Evolutionary conservation across 2,888 invertebrate genomes (phyloP).

Genomic region (Sympetrum striolatum): DNA sequence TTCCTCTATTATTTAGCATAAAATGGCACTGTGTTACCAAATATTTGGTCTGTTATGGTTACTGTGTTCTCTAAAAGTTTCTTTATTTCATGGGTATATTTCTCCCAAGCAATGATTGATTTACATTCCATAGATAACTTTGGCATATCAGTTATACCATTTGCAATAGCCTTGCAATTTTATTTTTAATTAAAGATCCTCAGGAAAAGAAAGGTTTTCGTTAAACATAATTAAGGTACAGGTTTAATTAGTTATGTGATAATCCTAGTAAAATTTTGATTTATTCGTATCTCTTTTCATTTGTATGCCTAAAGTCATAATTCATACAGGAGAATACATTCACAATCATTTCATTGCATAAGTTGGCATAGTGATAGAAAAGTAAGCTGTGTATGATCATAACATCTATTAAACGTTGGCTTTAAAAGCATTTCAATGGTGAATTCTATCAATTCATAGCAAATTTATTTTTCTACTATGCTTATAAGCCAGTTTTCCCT

Average conservation of each 20-base stretch:
- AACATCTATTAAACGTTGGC: constrained; percentile 13
- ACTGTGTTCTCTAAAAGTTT: not conserved
- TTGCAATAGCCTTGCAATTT: not conserved
- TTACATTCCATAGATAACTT: not conserved
- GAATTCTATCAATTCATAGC: constrained; percentile 18
- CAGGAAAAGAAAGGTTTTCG: not conserved
- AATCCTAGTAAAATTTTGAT: not conserved
- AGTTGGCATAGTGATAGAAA: not conserved
- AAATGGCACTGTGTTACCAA: not conserved
- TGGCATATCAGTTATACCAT: not conserved
- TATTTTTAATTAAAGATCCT: not conserved
- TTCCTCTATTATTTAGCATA: constrained; percentile 1
- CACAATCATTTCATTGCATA: not conserved
- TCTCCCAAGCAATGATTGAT: not conserved
- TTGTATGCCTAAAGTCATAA: not conserved
- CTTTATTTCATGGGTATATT: not conserved
- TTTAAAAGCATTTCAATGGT: constrained; percentile 15
- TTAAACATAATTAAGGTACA: not conserved
- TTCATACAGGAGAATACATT: not conserved
- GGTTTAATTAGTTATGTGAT: not conserved
- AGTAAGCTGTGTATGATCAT: not conserved
- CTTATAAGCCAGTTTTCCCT: constrained; percentile 17
- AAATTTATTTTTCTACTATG: constrained; percentile 39
- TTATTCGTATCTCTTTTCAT: not conserved
- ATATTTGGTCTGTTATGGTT: not conserved